phyloP scores from a whole-genome alignment of 1,140 invertebrate species.

The Psix sp. region DNA sequence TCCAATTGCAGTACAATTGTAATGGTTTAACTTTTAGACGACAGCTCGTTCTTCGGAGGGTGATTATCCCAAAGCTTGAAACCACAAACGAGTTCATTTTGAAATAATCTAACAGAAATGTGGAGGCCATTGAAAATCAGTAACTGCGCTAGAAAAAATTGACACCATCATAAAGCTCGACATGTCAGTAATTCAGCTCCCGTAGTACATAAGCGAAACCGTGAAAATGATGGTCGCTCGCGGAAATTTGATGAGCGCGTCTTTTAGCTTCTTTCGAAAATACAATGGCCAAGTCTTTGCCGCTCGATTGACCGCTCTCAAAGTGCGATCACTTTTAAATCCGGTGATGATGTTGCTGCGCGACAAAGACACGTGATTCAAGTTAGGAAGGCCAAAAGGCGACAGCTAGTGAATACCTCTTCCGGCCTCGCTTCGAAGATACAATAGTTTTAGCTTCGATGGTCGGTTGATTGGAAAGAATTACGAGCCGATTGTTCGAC shows the following conservation, averaged over 20 bases:
- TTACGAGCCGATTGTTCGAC: constrained; percentile 72
- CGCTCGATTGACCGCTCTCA: constrained; percentile 71
- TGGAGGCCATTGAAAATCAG: constrained; percentile 21
- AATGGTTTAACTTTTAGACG: constrained; percentile 18
- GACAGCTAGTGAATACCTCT: constrained; percentile 49
- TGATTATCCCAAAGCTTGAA: constrained; percentile 17
- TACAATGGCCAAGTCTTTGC: constrained; percentile 68
- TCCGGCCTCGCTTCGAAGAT: constrained; percentile 58
- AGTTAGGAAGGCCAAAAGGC: constrained; percentile 19
- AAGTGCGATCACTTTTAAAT: constrained; percentile 56
- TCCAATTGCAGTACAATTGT: constrained; percentile 1
- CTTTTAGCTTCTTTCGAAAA: constrained; percentile 66
- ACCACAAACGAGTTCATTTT: constrained; percentile 22
- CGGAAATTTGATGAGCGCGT: constrained; percentile 65
- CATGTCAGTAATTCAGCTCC: constrained; percentile 6
- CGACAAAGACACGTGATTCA: constrained; percentile 36
- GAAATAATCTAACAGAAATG: constrained; percentile 10
- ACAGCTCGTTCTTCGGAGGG: not conserved
- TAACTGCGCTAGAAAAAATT: constrained; percentile 30
- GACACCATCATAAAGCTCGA: constrained; percentile 27
- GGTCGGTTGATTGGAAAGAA: constrained; percentile 74
- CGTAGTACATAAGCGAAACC: constrained; percentile 17
- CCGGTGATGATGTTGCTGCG: constrained; percentile 39
- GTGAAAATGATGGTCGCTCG: constrained; percentile 31
- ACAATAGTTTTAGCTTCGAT: constrained; percentile 72